These are phyloP conservation scores for Chloropsis hardwickii DNA, from an alignment of 2,113 vertebrate genomes.

Conservation along the genomic window DNA sequence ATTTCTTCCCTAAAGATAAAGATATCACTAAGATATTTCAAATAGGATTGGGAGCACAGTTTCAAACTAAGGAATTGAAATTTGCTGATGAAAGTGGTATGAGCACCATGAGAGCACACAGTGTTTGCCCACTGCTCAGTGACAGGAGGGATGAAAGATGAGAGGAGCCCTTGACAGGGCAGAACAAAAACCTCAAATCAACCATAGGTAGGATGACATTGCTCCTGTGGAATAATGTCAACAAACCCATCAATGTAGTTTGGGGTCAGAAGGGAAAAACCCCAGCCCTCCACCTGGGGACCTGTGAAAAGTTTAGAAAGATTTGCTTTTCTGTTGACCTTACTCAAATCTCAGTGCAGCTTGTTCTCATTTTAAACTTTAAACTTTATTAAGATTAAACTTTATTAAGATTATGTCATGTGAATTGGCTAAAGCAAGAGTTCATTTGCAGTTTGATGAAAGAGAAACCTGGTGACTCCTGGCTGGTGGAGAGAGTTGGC, in stretches of 20 bases:
- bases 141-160: background rate
- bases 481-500: background rate
- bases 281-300: background rate
- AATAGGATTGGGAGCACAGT: background rate
- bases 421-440: background rate
- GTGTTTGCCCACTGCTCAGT: background rate
- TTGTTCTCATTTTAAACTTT: background rate
- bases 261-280: background rate
- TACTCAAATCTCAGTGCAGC: background rate
- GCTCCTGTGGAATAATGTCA: background rate
- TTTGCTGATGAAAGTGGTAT: background rate
- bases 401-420: background rate
- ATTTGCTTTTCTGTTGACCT: background rate
- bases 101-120: rapidly evolving
- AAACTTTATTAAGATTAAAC: background rate
- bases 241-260: background rate
- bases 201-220: background rate
- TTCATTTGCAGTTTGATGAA: background rate
- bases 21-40: no score
- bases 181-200: background rate
- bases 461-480: background rate
- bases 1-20: no score
- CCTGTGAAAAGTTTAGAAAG: background rate
- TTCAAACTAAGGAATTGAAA: background rate
- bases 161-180: rapidly evolving